Evolutionary conservation across 1,140 invertebrate genomes (phyloP).

Genomic region (Cylas formicarius): DNA sequence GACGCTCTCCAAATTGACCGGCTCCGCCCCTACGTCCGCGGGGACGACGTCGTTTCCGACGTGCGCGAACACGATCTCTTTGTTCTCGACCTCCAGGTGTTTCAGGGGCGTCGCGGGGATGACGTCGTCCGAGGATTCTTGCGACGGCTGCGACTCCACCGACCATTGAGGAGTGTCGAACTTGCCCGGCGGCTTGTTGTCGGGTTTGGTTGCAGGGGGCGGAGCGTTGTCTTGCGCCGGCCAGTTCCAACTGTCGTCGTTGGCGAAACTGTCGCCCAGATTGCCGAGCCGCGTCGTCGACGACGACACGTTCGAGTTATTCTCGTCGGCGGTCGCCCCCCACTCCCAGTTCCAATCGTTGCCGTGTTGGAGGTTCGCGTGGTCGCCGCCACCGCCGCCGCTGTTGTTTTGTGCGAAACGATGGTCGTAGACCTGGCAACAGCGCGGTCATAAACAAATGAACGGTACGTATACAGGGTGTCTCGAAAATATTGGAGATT

Average conservation of each 20-base stretch:
- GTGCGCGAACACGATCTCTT: too few species aligned
- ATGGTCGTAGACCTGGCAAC: too few species aligned
- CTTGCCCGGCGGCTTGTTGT: slow-evolving; percentile 25
- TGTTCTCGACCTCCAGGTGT: too few species aligned
- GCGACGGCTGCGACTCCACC: slow-evolving; percentile 53
- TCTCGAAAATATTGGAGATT: too few species aligned
- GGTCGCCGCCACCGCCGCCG: too few species aligned
- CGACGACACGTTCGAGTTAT: slow-evolving; percentile 36
- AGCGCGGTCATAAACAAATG: too few species aligned
- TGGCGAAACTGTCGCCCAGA: slow-evolving; percentile 42
- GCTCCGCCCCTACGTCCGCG: too few species aligned
- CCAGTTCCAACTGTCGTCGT: slow-evolving; percentile 44
- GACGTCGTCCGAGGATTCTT: slow-evolving; percentile 51
- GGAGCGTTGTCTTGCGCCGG: slow-evolving; percentile 24
- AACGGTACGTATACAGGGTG: too few species aligned
- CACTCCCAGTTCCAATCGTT: slow-evolving; percentile 39
- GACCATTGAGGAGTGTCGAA: slow-evolving; percentile 50
- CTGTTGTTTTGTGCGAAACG: too few species aligned
- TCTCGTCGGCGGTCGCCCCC: slow-evolving; percentile 40
- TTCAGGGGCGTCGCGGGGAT: too few species aligned
- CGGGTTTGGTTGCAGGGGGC: neutral
- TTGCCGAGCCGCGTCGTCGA: neutral
- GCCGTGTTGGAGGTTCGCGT: too few species aligned
- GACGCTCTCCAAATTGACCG: slow-evolving; percentile 54
- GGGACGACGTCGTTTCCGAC: slow-evolving; percentile 48